Evolutionary conservation across 1,140 invertebrate species (phyloP).

Genomic region (Magallana angulata): DNA sequence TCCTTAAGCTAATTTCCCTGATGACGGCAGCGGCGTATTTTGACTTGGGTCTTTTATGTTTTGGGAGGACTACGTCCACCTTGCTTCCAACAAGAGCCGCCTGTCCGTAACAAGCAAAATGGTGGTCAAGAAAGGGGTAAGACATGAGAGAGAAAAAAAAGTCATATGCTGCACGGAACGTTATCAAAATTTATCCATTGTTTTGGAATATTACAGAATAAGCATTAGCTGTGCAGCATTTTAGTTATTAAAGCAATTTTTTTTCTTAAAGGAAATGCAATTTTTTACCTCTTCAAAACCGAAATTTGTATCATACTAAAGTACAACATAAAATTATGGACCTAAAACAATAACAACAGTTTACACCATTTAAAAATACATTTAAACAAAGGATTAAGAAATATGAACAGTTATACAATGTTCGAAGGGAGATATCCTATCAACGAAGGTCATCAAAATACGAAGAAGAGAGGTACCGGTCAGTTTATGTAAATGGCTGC

Average conservation of each 20-base stretch:
- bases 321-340: no score
- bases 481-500: no score
- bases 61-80: constrained; percentile 59
- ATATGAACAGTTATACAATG: neutral
- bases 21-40: constrained; percentile 62
- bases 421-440: neutral
- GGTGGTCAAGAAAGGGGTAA: constrained; percentile 41
- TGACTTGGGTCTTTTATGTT: constrained; percentile 61
- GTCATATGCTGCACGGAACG: neutral
- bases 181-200: neutral
- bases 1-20: constrained; percentile 54
- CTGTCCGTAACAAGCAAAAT: constrained; percentile 60
- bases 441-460: no score
- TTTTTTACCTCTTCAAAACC: neutral
- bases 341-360: neutral
- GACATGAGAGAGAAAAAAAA: neutral
- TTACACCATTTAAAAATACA: neutral
- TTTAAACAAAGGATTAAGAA: neutral
- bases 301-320: no score
- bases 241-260: neutral
- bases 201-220: no score
- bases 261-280: neutral
- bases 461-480: no score
- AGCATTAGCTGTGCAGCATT: neutral
- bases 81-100: constrained; percentile 69